These are phyloP conservation scores for Ginglymostoma cirratum DNA, from an alignment of 2,113 vertebrate species.

Conservation along the genomic window DNA sequence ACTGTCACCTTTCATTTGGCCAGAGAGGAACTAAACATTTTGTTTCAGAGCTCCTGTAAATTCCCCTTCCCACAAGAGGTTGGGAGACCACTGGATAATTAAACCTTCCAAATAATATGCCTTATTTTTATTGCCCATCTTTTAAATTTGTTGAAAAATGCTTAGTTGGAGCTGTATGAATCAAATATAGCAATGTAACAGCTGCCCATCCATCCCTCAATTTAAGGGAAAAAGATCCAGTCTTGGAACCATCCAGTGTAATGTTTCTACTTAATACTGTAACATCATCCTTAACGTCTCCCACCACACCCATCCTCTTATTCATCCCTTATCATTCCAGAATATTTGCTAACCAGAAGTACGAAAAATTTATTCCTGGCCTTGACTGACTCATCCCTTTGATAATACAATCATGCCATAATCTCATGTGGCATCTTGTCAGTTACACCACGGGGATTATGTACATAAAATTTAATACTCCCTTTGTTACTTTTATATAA, in stretches of 20 bases:
- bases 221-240: background rate
- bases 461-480: background rate
- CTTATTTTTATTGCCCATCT: background rate
- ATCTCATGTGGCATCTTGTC: background rate
- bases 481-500: background rate
- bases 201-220: background rate
- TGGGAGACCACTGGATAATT: background rate
- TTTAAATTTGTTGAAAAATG: background rate
- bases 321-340: background rate
- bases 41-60: too few species aligned
- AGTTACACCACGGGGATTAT: background rate
- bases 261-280: background rate
- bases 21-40: too few species aligned
- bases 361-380: background rate
- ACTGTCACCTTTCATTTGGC: too few species aligned
- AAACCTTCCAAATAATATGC: background rate
- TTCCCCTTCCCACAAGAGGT: too few species aligned
- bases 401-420: background rate
- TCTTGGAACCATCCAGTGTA: background rate
- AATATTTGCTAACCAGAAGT: background rate
- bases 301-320: background rate
- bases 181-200: too few species aligned
- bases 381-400: background rate
- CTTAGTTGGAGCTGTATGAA: background rate
- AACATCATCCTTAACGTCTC: background rate